Conservation (phyloP, 1,140 invertebrate species). For the Zaprionus taronus region DNA sequence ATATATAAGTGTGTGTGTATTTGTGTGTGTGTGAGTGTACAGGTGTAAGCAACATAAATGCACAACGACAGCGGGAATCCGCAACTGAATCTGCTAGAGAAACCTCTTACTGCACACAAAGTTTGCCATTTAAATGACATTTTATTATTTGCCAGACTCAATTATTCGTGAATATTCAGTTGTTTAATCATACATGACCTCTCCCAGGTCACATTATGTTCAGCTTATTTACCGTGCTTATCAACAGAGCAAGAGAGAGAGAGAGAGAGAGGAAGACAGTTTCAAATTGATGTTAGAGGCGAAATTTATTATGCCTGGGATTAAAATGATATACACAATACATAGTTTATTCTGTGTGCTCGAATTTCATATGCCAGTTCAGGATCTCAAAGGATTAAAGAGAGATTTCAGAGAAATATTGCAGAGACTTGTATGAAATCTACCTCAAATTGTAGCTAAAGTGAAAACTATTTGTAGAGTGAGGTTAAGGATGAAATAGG, state of each 20-base stretch:
- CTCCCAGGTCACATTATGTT: background rate
- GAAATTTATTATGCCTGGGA: background rate
- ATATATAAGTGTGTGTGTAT: background rate
- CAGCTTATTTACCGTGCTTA: constrained; percentile 4
- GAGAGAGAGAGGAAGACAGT: background rate
- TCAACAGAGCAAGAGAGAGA: background rate
- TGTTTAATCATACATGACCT: constrained; percentile 2
- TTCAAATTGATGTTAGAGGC: background rate
- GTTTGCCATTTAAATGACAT: constrained; percentile 22
- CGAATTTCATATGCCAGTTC: background rate
- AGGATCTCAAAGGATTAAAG: background rate
- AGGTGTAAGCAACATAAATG: background rate
- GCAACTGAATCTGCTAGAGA: background rate
- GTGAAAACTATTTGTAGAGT: background rate
- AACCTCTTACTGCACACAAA: background rate
- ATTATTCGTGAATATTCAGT: constrained; percentile 7
- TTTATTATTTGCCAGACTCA: constrained; percentile 29
- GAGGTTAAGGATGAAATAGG: background rate
- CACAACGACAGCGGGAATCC: constrained; percentile 7
- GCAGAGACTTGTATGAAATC: background rate
- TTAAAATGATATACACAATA: background rate
- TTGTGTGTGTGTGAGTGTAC: background rate
- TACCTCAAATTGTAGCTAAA: no score
- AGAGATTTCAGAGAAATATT: background rate
- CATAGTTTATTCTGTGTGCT: background rate